Conservation (phyloP, 2,797 vertebrate species). For the Staurois parvus region DNA sequence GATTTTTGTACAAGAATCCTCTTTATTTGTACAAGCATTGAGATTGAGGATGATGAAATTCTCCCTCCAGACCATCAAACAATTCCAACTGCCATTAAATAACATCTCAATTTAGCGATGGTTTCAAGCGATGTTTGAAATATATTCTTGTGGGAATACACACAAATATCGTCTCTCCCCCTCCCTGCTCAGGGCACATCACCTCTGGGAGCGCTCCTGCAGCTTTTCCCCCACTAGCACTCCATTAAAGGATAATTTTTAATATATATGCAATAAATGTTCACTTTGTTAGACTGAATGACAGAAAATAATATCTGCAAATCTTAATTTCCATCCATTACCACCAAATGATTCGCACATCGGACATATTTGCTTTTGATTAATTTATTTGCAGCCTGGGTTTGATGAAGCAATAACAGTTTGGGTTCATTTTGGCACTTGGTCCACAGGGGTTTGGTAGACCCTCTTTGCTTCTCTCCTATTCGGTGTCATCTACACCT, state of each 20-base stretch:
- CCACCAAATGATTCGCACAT: constrained; percentile 87
- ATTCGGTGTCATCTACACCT: not conserved
- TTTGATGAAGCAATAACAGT: constrained; percentile 98
- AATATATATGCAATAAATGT: constrained; percentile 99
- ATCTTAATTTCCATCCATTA: constrained; percentile 98
- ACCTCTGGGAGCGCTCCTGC: constrained; percentile 97
- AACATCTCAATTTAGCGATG: constrained; percentile 83
- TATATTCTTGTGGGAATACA: constrained; percentile 84
- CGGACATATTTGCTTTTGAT: constrained; percentile 91
- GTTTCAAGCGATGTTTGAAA: constrained; percentile 86
- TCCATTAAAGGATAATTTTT: constrained; percentile 99
- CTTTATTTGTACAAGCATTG: constrained; percentile 54
- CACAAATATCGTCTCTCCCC: constrained; percentile 74
- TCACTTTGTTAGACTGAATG: constrained; percentile 99
- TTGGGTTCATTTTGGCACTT: constrained; percentile 87
- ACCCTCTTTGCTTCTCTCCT: constrained; percentile 69
- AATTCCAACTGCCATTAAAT: constrained; percentile 77
- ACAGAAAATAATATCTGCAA: constrained; percentile 99
- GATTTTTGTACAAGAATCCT: constrained; percentile 38
- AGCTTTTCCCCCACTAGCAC: constrained; percentile 88
- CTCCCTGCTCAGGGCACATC: constrained; percentile 82
- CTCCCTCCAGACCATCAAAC: constrained; percentile 64
- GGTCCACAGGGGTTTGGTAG: constrained; percentile 86
- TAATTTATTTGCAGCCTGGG: constrained; percentile 95
- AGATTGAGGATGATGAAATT: constrained; percentile 38